Evolutionary conservation across 2,888 invertebrate genomes (phyloP), one percentile per base, ranked within the genome.

Genomic region (Stratiomys singularior): DNA sequence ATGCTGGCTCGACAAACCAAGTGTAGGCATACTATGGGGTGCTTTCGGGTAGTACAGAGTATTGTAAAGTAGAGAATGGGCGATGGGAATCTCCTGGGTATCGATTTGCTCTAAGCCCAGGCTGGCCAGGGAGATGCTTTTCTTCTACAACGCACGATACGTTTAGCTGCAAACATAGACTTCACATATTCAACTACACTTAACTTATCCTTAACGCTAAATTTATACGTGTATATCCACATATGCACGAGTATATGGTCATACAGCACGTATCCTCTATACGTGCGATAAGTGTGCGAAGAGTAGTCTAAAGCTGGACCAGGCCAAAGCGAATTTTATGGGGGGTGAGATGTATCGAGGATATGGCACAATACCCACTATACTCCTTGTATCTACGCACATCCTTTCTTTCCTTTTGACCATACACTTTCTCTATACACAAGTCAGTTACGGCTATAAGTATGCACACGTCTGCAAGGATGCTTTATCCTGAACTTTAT

Each of bases 21-120:
- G 27, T 11, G 37, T 46, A 76, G 63, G 64, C 11, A 47, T 76
- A 27, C 64, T n/a, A n/a, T 46, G 30, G 46, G 25, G 27, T 27
- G 64, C 64, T 76, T 44, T 64, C 60, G 76, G 64, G 25, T 37
- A 46, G 52, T 27, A n/a, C 15, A 56, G 7, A 56, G 30, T 46
- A 69, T 46, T 72, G 58, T 72, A 52, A 72, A 64, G 44, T 63
- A 64, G 64, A 37, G 28, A 76, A 21, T 23, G 56, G 52, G 58
- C 58, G 64, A 63, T 78, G 80, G 79, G 80, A 82, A 80, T 82
- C 82, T 81, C 82, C 80, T 80, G 82, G 81, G 81, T 82, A 82
- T 82, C 81, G 82, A 82, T 82, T 81, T 82, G 81, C 81, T 37
- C 46, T 30, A 37, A 56, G 58, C 60, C 44, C 30, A 28, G 60